Conservation (phyloP, 2,113 vertebrate genomes). For the Dipodomys ordii region DNA sequence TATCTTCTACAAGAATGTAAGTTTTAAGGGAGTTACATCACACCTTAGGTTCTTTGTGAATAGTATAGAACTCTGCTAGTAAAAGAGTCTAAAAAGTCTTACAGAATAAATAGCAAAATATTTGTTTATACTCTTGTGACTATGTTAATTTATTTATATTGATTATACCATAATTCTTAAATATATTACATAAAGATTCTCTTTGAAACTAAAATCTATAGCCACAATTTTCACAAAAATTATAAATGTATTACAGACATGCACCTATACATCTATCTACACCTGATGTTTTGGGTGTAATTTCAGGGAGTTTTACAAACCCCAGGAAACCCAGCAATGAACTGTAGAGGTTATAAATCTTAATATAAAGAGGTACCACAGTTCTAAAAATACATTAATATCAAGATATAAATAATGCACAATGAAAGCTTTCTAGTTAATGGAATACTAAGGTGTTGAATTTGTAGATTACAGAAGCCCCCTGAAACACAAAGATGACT, state of each 20-base stretch:
- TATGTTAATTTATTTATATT: neutral
- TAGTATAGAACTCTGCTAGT: neutral
- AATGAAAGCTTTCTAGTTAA: neutral
- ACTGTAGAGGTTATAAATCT: neutral
- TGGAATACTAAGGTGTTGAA: neutral
- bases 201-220: slow-evolving; percentile 37
- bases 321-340: neutral
- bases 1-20: neutral
- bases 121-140: neutral
- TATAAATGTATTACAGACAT: neutral
- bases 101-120: slow-evolving; percentile 6
- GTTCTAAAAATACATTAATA: slow-evolving; percentile 19
- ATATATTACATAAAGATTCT: neutral
- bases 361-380: neutral
- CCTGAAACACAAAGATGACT: slow-evolving; percentile 13
- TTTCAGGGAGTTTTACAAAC: slow-evolving; percentile 14
- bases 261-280: neutral
- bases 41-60: neutral
- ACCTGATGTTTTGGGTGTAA: neutral
- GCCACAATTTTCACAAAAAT: neutral
- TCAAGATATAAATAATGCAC: slow-evolving; percentile 12
- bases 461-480: slow-evolving; percentile 10
- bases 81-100: neutral
- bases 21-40: slow-evolving; percentile 13
- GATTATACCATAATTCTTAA: neutral